Base-by-base conservation (phyloP, 2,888 invertebrate genomes). In the Parasteatoda lunata region DNA sequence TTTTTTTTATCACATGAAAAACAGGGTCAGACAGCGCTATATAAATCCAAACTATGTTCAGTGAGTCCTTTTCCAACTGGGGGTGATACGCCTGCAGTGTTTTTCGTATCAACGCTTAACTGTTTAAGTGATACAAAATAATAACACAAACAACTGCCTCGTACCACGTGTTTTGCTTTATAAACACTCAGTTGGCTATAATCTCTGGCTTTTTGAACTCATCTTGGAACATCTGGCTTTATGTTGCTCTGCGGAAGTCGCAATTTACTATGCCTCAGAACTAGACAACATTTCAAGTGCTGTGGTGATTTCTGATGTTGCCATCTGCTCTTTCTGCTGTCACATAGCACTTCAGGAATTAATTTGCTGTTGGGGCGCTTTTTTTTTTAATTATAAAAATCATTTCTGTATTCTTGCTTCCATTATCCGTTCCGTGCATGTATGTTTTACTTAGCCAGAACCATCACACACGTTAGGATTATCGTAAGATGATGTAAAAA, bases 231-330 rank as follows among this genome's bases (percentile, higher is more conserved):
- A 82, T 82, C 82, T 82, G 82, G 64, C 76, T n/a, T n/a, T 59
- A 13, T 59, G 59, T n/a, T 9, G 59, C 59, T 4, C 4, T 48
- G 11, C 75, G 82, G 82, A 82, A 82, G 82, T 82, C 52, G 54
- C 72, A 54, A 75, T 82, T 82, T 73, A 49, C 71, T 48, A 64
- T 45, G 45, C 59, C 45, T 69, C 51, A 73, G 13, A 66, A 68
- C 82, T 75, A 70, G 76, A 82, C 75, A 73, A 45, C 51, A 15
- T 70, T 69, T 82, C 82, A 82, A 82, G 82, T 82, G 82, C 76
- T 68, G 77, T 77, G 68, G 52, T 66, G 48, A 30, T 4, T 30
- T 75, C 49, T 15, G n/a, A 30, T 30, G 4, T 59, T 9, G 45
- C 77, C 77, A 77, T 77, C 77, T 77, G 77, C 77, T 68, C 51